Evolutionary conservation across 2,888 invertebrate genomes (phyloP).

Genomic region (Nomada fabriciana): DNA sequence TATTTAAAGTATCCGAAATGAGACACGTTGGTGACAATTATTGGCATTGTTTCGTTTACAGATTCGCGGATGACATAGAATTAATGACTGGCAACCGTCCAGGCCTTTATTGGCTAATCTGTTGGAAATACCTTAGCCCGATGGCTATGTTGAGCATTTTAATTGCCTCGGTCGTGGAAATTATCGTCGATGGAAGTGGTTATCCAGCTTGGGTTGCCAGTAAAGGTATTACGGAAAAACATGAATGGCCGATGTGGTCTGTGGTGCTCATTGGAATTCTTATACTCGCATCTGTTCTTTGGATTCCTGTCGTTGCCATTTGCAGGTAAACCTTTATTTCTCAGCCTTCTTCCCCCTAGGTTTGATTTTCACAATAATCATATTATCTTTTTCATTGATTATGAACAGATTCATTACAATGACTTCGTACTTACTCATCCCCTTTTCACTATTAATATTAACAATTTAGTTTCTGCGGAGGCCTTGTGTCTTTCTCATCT

Average conservation of each 20-base stretch:
- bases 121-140: slow-evolving; percentile 97
- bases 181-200: slow-evolving; percentile 92
- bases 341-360: neutral
- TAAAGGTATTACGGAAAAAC: slow-evolving; percentile 90
- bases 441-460: neutral
- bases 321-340: slow-evolving; percentile 87
- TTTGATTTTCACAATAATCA: neutral
- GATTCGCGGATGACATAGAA: slow-evolving; percentile 97
- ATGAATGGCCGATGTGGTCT: slow-evolving; percentile 96
- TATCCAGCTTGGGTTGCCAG: slow-evolving; percentile 93
- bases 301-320: slow-evolving; percentile 94
- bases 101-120: slow-evolving; percentile 95
- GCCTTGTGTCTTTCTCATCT: no score
- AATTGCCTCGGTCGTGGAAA: slow-evolving; percentile 92
- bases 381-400: no score
- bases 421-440: neutral
- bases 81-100: slow-evolving; percentile 97
- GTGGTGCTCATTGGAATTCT: slow-evolving; percentile 90
- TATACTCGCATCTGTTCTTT: slow-evolving; percentile 92
- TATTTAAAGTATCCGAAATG: neutral
- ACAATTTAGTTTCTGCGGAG: no score
- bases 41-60: slow-evolving; percentile 77
- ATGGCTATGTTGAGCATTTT: slow-evolving; percentile 94
- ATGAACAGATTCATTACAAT: no score
- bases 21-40: neutral